Conservation (phyloP, 2,113 vertebrate species). For the Cynoglossus semilaevis region DNA sequence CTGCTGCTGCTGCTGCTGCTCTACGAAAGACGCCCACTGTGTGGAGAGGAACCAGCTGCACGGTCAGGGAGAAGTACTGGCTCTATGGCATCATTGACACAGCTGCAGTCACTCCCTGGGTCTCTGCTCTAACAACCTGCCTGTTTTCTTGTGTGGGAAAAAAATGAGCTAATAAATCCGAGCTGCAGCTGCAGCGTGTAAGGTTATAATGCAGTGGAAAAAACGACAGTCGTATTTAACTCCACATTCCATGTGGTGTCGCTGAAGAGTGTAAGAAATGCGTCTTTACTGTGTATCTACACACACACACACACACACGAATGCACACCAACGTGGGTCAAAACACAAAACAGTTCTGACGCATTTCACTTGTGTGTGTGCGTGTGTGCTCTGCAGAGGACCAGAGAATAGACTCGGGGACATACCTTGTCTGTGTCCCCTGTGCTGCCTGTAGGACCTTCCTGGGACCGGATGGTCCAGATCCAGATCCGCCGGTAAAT, state of each 20-base stretch:
- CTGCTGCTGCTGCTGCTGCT: constrained; percentile 21
- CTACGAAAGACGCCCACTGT: constrained; percentile 49
- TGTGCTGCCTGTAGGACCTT: constrained; percentile 31
- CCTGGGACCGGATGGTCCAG: constrained; percentile 39
- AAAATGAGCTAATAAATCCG: not conserved
- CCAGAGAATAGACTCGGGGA: not conserved
- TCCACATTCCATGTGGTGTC: too few relatives aligned
- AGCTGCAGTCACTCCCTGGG: constrained; percentile 15
- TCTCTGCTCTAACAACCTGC: not conserved
- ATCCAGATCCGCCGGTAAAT: constrained; percentile 34
- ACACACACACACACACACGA: too few relatives aligned
- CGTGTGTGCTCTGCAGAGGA: not conserved
- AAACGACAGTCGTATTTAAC: not conserved
- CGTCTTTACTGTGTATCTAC: too few relatives aligned
- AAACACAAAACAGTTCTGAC: constrained; percentile 4
- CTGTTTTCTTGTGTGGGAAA: not conserved
- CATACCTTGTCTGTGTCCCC: constrained; percentile 40
- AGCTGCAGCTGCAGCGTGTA: not conserved
- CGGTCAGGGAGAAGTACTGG: not conserved
- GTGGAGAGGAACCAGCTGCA: constrained; percentile 40
- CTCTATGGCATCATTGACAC: constrained; percentile 23
- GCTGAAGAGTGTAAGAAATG: too few relatives aligned
- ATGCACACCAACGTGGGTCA: constrained; percentile 24
- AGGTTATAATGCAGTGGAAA: not conserved
- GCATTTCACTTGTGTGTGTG: constrained; percentile 1